Evolutionary conservation across 2,888 invertebrate species (phyloP), one percentile per base, ranked within the genome.

Genomic region (Empis stercorea): DNA sequence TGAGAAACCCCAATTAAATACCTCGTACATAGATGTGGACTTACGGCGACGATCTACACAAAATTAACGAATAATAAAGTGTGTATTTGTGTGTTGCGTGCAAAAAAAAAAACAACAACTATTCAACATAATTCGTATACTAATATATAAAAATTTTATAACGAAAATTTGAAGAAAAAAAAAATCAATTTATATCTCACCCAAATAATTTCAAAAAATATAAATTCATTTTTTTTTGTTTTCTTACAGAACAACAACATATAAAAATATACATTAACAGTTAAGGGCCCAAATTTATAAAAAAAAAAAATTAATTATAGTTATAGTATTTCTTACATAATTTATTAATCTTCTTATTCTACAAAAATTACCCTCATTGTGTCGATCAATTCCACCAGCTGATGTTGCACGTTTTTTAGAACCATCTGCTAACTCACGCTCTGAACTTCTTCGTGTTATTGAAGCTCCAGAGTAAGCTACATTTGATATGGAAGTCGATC

Each of bases 401-500:
- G 83, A 83, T 51, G 81, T 80, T 54, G 82, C 81, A 58, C 84
- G 74, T 65, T 89, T 88, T 71, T 86, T 88, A 58, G 65, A 62
- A 55, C 77, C 76, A 58, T 79, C 79, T 68, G 67, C 72, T 58
- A 87, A 73, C 62, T 89, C 88, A 54, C 88, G 76, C 69, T 88
- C 88, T 49, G 86, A 87, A 63, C 87, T 86, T 64, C 87, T 79
- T 71, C 88, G 80, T 56, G 87, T 85, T 61, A 87, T 76, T 67
- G 82, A 78, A 71, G 78, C 76, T 69, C 83, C 81, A 66, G 78
- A 75, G 65, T 78, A 78, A 76, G 86, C 86, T 71, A 89, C 87
- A 73, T 89, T 89, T 62, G 86, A 86, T 57, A 87, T 89, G 63
- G 89, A 89, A 63, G 89, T 88, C 58, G 89, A 88, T 70, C 88